These are phyloP conservation scores for Ictalurus punctatus DNA, from an alignment of 2,113 vertebrate genomes.

Conservation along the genomic window DNA sequence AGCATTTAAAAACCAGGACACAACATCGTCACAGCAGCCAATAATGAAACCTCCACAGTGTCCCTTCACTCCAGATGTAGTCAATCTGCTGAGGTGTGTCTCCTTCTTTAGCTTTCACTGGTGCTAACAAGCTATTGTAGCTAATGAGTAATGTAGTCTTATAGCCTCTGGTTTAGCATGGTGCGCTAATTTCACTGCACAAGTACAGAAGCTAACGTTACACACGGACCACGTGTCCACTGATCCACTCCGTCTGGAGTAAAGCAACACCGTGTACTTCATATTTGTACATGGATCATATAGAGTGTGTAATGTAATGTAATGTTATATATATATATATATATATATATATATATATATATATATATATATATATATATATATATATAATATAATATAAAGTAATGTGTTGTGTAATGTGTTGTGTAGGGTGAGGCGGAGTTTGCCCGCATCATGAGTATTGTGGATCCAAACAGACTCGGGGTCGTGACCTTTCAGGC, in stretches of 20 bases:
- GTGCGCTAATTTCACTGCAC: background rate
- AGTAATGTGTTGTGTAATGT: constrained; percentile 15
- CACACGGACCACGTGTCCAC: background rate
- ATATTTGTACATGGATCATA: constrained; percentile 6
- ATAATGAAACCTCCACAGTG: background rate
- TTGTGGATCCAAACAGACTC: constrained; percentile 95
- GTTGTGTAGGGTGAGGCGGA: constrained; percentile 89
- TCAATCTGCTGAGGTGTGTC: background rate
- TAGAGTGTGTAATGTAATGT: no score
- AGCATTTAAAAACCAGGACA: background rate
- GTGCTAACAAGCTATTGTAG: background rate
- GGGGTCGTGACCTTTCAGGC: constrained; percentile 96
- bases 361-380: no score
- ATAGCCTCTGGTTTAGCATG: background rate
- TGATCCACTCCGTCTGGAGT: background rate
- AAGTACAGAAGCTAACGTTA: background rate
- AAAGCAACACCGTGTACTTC: background rate
- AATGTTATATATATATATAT: no score
- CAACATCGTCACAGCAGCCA: background rate
- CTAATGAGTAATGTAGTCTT: background rate
- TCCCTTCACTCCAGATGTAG: background rate
- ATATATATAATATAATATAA: no score
- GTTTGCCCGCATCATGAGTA: constrained; percentile 98
- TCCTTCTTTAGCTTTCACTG: background rate
- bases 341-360: background rate